Evolutionary conservation across 2,888 invertebrate species (phyloP).

Genomic region (Euproctis similis): DNA sequence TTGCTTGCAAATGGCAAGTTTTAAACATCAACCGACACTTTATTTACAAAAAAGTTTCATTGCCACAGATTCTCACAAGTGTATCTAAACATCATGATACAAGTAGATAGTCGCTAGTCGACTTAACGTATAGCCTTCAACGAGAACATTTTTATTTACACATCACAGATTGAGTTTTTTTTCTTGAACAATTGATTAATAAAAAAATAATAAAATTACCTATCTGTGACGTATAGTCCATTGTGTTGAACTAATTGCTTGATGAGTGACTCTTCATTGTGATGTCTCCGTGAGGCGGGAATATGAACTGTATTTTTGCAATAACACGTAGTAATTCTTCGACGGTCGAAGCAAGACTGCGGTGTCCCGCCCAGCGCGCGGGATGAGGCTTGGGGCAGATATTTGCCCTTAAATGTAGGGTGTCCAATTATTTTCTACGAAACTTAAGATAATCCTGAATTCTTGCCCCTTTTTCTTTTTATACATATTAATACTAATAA

Average conservation of each 20-base stretch:
- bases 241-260: conserved; percentile 48
- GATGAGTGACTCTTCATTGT: conserved; percentile 21
- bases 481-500: no score
- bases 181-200: conserved; percentile 29
- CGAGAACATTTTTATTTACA: conserved; percentile 12
- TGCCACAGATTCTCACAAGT: conserved; percentile 6
- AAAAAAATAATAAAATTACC: conserved; percentile 45
- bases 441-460: conserved; percentile 2
- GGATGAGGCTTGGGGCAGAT: conserved; percentile 31
- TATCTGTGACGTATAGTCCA: conserved; percentile 52
- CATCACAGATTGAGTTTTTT: conserved; percentile 1
- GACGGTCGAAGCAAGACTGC: conserved; percentile 31
- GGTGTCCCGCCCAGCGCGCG: conserved; percentile 31
- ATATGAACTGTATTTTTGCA: background rate
- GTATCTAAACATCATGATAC: conserved; percentile 4
- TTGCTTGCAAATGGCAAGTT: background rate
- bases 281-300: conserved; percentile 33
- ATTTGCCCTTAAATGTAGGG: conserved; percentile 25
- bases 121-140: conserved; percentile 6
- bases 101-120: conserved; percentile 1
- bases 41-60: conserved; percentile 6
- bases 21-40: background rate
- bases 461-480: no score
- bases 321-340: conserved; percentile 12
- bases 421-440: conserved; percentile 1